These are phyloP conservation scores for Hippolais icterina DNA, from an alignment of 2,113 vertebrate genomes.

Conservation along the genomic window DNA sequence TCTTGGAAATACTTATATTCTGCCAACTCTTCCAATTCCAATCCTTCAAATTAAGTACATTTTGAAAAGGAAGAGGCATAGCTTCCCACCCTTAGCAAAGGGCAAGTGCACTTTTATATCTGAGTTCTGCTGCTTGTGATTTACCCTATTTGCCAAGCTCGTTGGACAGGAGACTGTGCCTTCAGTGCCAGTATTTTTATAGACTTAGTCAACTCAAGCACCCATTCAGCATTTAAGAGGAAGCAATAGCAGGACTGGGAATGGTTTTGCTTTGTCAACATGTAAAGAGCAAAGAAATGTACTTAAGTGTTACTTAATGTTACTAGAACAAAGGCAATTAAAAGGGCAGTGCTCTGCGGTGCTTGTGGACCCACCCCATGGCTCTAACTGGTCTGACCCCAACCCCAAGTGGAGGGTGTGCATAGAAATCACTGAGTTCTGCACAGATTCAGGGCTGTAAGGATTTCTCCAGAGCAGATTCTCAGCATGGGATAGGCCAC, in stretches of 20 bases:
- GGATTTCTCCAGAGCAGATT: background rate
- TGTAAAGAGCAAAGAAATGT: background rate
- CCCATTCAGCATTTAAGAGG: background rate
- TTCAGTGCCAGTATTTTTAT: background rate
- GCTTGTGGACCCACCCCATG: rapidly evolving
- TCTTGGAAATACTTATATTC: background rate
- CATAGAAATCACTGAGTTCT: background rate
- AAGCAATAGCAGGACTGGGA: background rate
- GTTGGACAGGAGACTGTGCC: background rate
- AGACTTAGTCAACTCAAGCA: background rate
- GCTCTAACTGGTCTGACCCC: background rate
- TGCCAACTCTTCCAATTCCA: background rate
- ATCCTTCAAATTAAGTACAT: background rate
- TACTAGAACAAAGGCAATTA: background rate
- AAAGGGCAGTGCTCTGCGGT: background rate
- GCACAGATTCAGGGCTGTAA: background rate
- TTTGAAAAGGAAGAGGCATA: background rate
- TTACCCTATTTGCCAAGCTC: background rate
- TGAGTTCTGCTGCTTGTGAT: background rate
- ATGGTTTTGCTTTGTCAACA: background rate
- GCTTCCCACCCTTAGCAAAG: background rate
- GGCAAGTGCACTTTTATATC: background rate
- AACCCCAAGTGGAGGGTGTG: background rate
- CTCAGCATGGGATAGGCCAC: background rate
- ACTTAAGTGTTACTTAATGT: background rate